phyloP scores from a whole-genome alignment of 2,797 vertebrate genomes.

The Buphagus erythrorhynchus region DNA sequence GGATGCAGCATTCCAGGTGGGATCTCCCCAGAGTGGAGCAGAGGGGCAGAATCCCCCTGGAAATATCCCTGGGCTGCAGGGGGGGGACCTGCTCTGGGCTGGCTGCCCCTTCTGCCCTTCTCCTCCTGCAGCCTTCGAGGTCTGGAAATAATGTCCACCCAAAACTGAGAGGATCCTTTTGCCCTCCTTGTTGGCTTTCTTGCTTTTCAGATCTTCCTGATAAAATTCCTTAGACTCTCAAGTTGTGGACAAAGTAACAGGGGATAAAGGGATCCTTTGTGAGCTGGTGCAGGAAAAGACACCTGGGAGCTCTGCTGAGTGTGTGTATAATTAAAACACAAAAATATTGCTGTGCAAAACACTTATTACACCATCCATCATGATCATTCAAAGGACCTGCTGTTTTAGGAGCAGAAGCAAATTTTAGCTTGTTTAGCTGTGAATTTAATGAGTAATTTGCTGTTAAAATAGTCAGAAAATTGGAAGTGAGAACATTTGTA shows the following conservation, averaged over 20 bases:
- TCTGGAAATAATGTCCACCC: neutral
- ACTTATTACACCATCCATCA: neutral
- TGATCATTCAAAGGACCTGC: neutral
- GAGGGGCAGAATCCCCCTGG: neutral
- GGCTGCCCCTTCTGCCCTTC: neutral
- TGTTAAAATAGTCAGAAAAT: conserved; percentile 10
- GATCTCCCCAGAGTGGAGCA: neutral
- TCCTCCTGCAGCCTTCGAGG: neutral
- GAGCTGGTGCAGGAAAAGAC: neutral
- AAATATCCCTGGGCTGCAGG: neutral
- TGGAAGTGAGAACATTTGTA: neutral
- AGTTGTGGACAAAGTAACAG: neutral
- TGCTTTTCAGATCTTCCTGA: neutral
- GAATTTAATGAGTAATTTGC: conserved; percentile 13
- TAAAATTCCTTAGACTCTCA: neutral
- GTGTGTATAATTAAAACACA: neutral
- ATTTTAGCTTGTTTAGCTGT: neutral
- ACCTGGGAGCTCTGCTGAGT: neutral
- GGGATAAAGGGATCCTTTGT: neutral
- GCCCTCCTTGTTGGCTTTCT: neutral
- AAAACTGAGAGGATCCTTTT: neutral
- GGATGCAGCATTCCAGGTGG: neutral
- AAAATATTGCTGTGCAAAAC: neutral
- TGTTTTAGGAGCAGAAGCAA: neutral
- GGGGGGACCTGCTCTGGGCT: neutral